These are phyloP conservation scores for Drosophila quadrilineata DNA, from an alignment of 1,140 invertebrate genomes.

Conservation along the genomic window DNA sequence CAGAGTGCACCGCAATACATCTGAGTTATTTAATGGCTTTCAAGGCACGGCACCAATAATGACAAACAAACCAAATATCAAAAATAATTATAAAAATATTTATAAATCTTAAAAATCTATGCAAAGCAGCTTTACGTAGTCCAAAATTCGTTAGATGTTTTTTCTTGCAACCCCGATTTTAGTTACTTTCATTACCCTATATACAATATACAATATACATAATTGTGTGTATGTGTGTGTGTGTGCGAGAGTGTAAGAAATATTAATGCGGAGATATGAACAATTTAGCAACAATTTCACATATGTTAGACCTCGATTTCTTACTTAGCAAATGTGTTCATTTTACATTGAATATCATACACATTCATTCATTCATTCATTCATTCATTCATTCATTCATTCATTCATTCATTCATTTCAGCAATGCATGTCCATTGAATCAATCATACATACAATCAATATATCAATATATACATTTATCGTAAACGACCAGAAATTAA, in stretches of 20 bases:
- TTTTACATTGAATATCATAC: no score
- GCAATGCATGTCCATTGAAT: no score
- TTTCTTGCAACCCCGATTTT: conserved; percentile 26
- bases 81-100: conserved; percentile 11
- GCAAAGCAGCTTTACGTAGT: conserved; percentile 39
- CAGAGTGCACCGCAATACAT: conserved; percentile 62
- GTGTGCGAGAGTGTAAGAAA: conserved; percentile 16
- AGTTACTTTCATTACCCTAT: not conserved
- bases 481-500: no score
- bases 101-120: no score
- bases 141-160: conserved; percentile 36
- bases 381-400: no score
- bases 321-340: no score
- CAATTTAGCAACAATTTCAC: conserved; percentile 26
- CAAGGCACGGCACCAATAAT: conserved; percentile 45
- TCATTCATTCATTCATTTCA: no score
- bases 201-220: no score
- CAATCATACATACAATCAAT: no score
- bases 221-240: conserved; percentile 39
- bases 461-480: no score
- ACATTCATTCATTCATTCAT: conserved; percentile 40
- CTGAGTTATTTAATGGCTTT: conserved; percentile 59
- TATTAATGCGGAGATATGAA: conserved; percentile 58
- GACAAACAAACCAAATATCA: conserved; percentile 31
- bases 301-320: no score